phyloP scores from a whole-genome alignment of 2,113 vertebrate species.

The Fulica atra region DNA sequence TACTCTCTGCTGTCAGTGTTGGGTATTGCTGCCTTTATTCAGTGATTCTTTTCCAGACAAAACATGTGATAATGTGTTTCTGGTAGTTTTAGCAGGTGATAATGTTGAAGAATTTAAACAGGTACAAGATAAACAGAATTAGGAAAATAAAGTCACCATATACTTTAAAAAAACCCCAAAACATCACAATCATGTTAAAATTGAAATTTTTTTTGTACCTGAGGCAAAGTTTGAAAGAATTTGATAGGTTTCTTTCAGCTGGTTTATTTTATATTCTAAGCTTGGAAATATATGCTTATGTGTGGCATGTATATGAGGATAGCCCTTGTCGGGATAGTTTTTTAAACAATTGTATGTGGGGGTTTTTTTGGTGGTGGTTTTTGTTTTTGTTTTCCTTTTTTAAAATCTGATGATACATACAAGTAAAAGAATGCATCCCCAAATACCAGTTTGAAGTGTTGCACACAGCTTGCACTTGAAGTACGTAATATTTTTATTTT shows the following conservation, averaged over 20 bases:
- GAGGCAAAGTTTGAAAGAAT: neutral
- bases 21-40: neutral
- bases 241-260: neutral
- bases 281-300: neutral
- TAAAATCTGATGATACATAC: too few species aligned
- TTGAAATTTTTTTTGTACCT: neutral
- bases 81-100: neutral
- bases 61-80: neutral
- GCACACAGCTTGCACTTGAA: neutral
- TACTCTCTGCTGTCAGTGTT: neutral
- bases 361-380: too few species aligned
- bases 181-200: neutral
- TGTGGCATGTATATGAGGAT: neutral
- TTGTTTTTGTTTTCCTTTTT: too few species aligned
- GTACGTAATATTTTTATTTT: neutral
- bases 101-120: neutral
- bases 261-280: neutral
- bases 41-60: neutral
- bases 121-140: neutral
- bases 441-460: neutral
- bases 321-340: neutral
- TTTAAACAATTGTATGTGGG: too few species aligned
- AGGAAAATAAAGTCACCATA: neutral
- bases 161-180: neutral
- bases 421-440: neutral